Percentiles rank a stretch among this genome's conserved stretches.
These are phyloP conservation scores for Glaucomys volans DNA, from an alignment of 2,113 vertebrate genomes.

Conservation along the genomic window DNA sequence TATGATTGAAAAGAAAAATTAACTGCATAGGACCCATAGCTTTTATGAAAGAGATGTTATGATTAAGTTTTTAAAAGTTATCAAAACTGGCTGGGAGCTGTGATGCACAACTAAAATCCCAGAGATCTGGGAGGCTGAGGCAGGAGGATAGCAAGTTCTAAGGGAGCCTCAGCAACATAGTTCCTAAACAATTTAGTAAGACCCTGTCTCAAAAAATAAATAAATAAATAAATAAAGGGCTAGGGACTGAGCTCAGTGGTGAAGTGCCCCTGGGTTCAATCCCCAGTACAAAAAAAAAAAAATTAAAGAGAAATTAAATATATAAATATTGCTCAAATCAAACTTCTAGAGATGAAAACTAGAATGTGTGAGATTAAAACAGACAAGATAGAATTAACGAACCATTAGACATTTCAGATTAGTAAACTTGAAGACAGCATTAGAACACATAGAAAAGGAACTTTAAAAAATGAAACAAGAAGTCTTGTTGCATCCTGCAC, in stretches of 20 bases:
- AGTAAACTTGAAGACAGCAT: neutral
- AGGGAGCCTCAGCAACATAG: too few species aligned
- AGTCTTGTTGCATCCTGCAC: too few species aligned
- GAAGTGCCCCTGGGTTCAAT: too few species aligned
- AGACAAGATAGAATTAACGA: neutral
- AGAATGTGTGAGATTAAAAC: neutral
- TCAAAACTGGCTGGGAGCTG: too few species aligned
- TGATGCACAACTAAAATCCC: too few species aligned
- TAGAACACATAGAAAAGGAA: neutral
- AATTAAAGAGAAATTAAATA: neutral
- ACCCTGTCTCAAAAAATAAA: too few species aligned
- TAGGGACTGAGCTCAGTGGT: too few species aligned
- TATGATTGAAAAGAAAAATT: neutral
- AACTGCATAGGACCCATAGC: neutral
- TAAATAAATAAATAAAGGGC: too few species aligned
- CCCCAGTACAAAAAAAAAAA: neutral
- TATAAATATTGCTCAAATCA: neutral
- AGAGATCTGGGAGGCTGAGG: too few species aligned
- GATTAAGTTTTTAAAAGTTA: neutral
- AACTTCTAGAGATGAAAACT: neutral
- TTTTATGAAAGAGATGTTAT: neutral
- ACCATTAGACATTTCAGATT: neutral
- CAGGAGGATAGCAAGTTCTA: too few species aligned
- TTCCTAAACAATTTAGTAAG: too few species aligned
- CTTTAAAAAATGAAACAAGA: neutral